Percentiles rank a stretch among this genome's conserved stretches.
Evolutionary conservation across 2,113 vertebrate species (phyloP).

Genomic region (Corythaeola cristata): DNA sequence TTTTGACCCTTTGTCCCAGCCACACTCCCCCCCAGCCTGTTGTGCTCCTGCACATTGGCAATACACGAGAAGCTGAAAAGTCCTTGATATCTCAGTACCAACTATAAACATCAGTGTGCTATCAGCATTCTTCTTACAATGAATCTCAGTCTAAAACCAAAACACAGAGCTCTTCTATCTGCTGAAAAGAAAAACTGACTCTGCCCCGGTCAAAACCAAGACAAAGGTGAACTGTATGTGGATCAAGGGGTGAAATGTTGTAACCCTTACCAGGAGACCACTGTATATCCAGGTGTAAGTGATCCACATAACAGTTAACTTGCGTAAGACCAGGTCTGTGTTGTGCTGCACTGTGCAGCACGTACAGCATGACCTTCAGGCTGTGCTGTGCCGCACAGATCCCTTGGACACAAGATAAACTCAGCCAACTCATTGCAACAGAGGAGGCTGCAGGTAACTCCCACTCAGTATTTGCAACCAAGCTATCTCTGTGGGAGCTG

Average conservation of each 20-base stretch:
- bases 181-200: no score
- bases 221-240: background rate
- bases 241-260: background rate
- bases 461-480: background rate
- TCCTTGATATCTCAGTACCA: no score
- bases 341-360: background rate
- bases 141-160: no score
- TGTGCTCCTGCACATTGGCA: no score
- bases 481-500: background rate
- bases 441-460: background rate
- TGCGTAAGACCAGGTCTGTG: fast-evolving
- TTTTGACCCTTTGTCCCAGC: no score
- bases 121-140: no score
- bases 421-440: background rate
- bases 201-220: no score
- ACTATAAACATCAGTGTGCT: no score
- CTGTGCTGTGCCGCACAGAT: background rate
- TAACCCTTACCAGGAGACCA: background rate
- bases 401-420: background rate
- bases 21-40: no score
- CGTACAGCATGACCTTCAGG: background rate
- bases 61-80: no score
- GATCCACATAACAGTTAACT: background rate
- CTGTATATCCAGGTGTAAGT: background rate
- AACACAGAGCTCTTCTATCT: no score